These are phyloP conservation scores for Peromyscus californicus DNA, from an alignment of 2,113 vertebrate species.

Conservation along the genomic window DNA sequence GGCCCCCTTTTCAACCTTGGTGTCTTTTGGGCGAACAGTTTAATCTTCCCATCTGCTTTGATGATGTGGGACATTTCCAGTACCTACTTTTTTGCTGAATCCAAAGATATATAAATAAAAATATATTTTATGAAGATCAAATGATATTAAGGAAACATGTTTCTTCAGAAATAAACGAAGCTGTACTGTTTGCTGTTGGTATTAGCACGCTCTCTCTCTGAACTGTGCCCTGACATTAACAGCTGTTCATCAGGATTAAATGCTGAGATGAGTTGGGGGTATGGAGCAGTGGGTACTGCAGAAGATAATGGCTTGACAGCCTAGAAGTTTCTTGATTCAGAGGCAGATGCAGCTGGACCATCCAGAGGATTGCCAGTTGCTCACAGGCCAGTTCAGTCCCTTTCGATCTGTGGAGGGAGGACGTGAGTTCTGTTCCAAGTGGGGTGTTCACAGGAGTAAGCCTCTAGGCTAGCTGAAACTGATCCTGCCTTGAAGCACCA, in stretches of 20 bases:
- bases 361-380: not conserved
- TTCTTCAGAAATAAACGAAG: constrained; percentile 70
- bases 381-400: not conserved
- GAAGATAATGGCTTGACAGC: not conserved
- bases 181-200: constrained; percentile 45
- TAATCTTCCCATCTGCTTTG: constrained; percentile 75
- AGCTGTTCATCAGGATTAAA: constrained; percentile 11
- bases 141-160: constrained; percentile 70
- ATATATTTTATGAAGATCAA: constrained; percentile 85
- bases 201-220: constrained; percentile 66
- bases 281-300: not conserved
- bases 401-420: constrained; percentile 71
- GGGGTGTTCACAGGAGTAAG: not conserved
- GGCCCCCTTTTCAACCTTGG: constrained; percentile 43
- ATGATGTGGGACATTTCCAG: constrained; percentile 80
- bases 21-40: constrained; percentile 60
- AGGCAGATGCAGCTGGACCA: not conserved
- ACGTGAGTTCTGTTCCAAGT: not conserved
- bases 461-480: not conserved
- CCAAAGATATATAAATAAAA: constrained; percentile 85
- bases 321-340: constrained; percentile 46
- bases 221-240: constrained; percentile 34
- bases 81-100: constrained; percentile 85
- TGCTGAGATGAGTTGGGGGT: constrained; percentile 23
- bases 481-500: constrained; percentile 58